Percentiles rank a stretch among this genome's conserved stretches.
These are phyloP conservation scores for Andrena chrysosceles DNA, from an alignment of 2,888 invertebrate species.

Conservation along the genomic window DNA sequence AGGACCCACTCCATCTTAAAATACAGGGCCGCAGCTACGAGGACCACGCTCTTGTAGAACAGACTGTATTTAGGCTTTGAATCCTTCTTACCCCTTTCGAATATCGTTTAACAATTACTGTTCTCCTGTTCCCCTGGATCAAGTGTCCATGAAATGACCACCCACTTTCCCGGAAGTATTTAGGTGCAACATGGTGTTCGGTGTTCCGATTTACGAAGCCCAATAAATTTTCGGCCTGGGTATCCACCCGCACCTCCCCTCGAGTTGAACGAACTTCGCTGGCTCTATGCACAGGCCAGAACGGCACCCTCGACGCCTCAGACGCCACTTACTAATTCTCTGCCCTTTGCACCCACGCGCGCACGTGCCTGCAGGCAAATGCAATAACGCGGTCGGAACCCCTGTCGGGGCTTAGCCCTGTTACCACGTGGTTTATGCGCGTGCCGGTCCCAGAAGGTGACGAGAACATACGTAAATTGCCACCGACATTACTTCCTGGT, in stretches of 20 bases:
- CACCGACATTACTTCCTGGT: constrained; percentile 47
- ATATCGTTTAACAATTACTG: too few species aligned
- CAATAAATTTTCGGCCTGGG: constrained; percentile 31
- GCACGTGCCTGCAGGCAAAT: constrained; percentile 53
- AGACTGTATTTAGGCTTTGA: too few species aligned
- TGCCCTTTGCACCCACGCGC: constrained; percentile 55
- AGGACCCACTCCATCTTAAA: too few species aligned
- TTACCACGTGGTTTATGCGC: constrained; percentile 65
- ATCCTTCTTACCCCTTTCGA: too few species aligned
- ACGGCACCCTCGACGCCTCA: constrained; percentile 40
- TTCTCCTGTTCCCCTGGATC: too few species aligned
- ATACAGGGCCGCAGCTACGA: too few species aligned
- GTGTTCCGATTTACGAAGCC: not conserved
- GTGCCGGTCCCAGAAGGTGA: constrained; percentile 53
- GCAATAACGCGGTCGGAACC: constrained; percentile 48
- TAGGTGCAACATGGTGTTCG: not conserved
- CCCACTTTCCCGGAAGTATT: constrained; percentile 10
- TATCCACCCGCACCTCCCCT: not conserved
- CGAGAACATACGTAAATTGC: constrained; percentile 61
- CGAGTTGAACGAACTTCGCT: constrained; percentile 74
- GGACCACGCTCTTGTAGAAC: too few species aligned
- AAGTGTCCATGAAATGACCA: not conserved
- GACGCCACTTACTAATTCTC: constrained; percentile 53
- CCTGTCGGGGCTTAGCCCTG: constrained; percentile 47
- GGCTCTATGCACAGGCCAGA: not conserved